phyloP scores from a whole-genome alignment of 2,797 vertebrate genomes.

The Jordanella pulchra region DNA sequence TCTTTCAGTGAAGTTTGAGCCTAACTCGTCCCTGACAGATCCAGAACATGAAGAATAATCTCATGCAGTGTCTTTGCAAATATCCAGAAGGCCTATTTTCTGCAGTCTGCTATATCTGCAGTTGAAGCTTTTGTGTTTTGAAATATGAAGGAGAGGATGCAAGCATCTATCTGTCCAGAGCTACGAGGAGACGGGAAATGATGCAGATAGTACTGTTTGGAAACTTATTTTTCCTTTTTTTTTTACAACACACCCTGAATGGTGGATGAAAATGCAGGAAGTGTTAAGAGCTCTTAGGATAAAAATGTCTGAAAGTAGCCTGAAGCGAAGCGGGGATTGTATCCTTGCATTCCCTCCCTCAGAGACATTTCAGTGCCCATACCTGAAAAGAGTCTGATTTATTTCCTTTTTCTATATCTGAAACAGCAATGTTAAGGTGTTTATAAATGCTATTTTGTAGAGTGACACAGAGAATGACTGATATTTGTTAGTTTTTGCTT shows the following conservation, averaged over 20 bases:
- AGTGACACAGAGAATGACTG: background rate
- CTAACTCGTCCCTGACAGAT: background rate
- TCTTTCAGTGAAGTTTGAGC: background rate
- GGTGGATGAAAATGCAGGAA: background rate
- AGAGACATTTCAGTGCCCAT: background rate
- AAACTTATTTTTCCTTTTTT: background rate
- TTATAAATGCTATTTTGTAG: background rate
- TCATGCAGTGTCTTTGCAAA: background rate
- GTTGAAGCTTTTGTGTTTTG: background rate
- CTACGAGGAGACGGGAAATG: background rate
- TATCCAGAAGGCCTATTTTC: background rate
- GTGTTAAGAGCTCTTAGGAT: slow-evolving; percentile 5
- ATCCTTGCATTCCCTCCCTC: background rate
- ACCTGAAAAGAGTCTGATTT: background rate
- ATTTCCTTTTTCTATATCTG: background rate
- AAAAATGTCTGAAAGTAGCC: background rate
- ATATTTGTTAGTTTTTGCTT: slow-evolving; percentile 1
- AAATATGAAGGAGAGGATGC: background rate
- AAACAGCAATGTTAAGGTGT: background rate
- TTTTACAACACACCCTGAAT: background rate
- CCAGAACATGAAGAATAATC: background rate
- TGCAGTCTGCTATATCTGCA: background rate
- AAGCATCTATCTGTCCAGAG: background rate
- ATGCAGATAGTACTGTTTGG: background rate
- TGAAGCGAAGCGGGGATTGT: background rate